Conservation (phyloP, 1,140 invertebrate species). For the Maniola jurtina region DNA sequence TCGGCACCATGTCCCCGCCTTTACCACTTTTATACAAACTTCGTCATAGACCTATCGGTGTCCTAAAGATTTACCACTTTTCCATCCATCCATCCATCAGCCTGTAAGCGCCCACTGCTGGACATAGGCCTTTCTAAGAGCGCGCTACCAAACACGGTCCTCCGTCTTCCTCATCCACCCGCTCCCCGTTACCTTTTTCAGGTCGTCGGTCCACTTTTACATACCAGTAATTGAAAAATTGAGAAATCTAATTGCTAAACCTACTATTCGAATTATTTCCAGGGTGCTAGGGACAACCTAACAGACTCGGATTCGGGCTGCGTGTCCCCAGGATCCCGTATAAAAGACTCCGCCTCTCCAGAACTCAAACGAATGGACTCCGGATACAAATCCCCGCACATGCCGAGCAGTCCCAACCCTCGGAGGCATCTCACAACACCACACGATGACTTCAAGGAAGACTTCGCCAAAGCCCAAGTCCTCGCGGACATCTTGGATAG, state of each 20-base stretch:
- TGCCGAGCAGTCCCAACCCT: constrained; percentile 67
- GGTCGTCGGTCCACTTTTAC: too few relatives aligned
- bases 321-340: constrained; percentile 75
- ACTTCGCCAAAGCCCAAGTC: constrained; percentile 69
- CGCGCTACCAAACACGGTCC: too few relatives aligned
- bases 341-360: constrained; percentile 77
- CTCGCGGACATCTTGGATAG: constrained; percentile 63
- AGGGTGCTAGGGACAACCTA: constrained; percentile 74
- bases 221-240: too few relatives aligned
- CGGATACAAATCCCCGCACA: constrained; percentile 75
- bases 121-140: too few relatives aligned
- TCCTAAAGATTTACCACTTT: too few relatives aligned
- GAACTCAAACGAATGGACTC: constrained; percentile 77
- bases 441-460: constrained; percentile 70
- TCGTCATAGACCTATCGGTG: too few relatives aligned
- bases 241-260: background rate
- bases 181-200: too few relatives aligned
- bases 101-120: too few relatives aligned
- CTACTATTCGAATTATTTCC: constrained; percentile 30
- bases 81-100: too few relatives aligned
- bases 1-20: too few relatives aligned
- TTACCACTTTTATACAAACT: too few relatives aligned
- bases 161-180: too few relatives aligned
- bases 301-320: constrained; percentile 78
- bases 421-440: constrained; percentile 55